Evolutionary conservation across 2,797 vertebrate genomes (phyloP).

Genomic region (Harpagifer antarcticus): DNA sequence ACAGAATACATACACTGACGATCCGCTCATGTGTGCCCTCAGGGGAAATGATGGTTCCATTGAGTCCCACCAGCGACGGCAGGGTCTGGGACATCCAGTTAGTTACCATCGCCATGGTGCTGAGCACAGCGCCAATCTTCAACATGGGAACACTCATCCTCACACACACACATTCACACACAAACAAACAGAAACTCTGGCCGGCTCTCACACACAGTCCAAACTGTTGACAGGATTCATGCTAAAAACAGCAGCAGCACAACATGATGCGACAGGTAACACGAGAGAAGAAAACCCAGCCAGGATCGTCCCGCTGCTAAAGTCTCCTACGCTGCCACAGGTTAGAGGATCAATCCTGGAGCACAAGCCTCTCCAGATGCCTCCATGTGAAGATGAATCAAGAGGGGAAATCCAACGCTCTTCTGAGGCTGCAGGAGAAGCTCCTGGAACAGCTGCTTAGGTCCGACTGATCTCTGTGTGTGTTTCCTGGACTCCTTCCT

Average conservation of each 20-base stretch:
- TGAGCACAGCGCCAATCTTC: constrained; percentile 85
- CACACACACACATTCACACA: constrained; percentile 54
- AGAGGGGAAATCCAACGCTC: constrained; percentile 50
- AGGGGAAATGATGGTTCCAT: constrained; percentile 75
- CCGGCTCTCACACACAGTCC: constrained; percentile 55
- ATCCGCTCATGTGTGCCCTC: constrained; percentile 82
- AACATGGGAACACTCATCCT: constrained; percentile 84
- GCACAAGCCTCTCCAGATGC: constrained; percentile 34
- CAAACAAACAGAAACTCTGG: constrained; percentile 36
- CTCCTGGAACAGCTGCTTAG: constrained; percentile 45
- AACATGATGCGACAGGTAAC: constrained; percentile 53
- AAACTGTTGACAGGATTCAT: constrained; percentile 61
- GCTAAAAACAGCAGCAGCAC: constrained; percentile 22
- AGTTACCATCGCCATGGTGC: constrained; percentile 86
- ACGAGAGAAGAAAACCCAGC: constrained; percentile 13
- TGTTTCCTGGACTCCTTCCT: constrained; percentile 60
- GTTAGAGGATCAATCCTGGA: constrained; percentile 57
- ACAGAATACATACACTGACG: constrained; percentile 81
- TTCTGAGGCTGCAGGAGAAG: constrained; percentile 54
- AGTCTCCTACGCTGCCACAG: constrained; percentile 47
- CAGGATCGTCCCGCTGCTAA: constrained; percentile 38
- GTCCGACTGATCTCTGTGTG: constrained; percentile 36
- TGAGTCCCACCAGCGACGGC: constrained; percentile 83
- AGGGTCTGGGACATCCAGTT: constrained; percentile 89
- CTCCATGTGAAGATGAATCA: constrained; percentile 48